phyloP scores from a whole-genome alignment of 2,797 vertebrate species.

The Clarias platycephalus region DNA sequence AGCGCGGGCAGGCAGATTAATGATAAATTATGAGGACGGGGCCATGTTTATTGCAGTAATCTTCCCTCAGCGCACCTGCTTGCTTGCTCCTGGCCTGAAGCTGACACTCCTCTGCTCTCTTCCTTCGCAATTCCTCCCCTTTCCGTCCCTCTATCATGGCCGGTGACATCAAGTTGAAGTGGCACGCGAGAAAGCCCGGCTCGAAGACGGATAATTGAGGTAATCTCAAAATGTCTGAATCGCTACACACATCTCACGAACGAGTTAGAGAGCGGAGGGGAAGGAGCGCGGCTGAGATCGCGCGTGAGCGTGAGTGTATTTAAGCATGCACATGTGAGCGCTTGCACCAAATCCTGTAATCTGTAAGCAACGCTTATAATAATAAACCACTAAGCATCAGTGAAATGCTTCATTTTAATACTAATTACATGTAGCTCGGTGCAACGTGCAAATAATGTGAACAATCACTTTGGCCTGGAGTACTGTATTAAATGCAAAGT shows the following conservation, averaged over 20 bases:
- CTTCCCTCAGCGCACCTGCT: slow-evolving; percentile 79
- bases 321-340: slow-evolving; percentile 1
- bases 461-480: slow-evolving; percentile 80
- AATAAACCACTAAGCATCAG: slow-evolving; percentile 70
- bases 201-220: slow-evolving; percentile 67
- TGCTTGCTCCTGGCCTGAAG: slow-evolving; percentile 78
- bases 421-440: slow-evolving; percentile 80
- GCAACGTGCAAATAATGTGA: slow-evolving; percentile 81
- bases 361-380: slow-evolving; percentile 72
- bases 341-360: slow-evolving; percentile 56
- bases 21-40: slow-evolving; percentile 81
- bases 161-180: slow-evolving; percentile 46
- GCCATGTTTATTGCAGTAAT: slow-evolving; percentile 79
- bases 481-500: slow-evolving; percentile 82
- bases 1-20: slow-evolving; percentile 77
- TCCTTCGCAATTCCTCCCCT: slow-evolving; percentile 30
- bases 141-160: slow-evolving; percentile 49
- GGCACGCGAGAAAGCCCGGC: slow-evolving; percentile 62
- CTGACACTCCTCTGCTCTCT: slow-evolving; percentile 52
- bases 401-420: slow-evolving; percentile 81
- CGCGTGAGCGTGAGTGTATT: background rate
- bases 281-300: slow-evolving; percentile 13
- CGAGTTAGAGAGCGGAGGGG: slow-evolving; percentile 39
- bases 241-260: slow-evolving; percentile 50
- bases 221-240: slow-evolving; percentile 60